Conservation (phyloP, 1,140 invertebrate species). For the Polypedilum vanderplanki region DNA sequence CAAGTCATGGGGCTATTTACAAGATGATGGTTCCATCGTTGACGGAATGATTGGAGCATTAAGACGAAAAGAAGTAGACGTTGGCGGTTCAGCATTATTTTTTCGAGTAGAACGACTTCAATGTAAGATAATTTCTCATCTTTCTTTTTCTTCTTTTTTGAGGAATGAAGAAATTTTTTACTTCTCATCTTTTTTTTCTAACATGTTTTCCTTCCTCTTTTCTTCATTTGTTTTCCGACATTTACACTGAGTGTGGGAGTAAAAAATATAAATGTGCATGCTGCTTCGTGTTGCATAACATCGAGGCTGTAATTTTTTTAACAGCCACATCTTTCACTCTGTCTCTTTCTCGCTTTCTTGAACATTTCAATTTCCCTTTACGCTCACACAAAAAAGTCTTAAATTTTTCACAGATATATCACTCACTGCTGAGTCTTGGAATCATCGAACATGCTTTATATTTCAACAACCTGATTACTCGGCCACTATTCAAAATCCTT, state of each 20-base stretch:
- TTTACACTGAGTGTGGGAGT: not conserved
- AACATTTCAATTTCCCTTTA: too few relatives aligned
- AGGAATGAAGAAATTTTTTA: not conserved
- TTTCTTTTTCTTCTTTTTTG: not conserved
- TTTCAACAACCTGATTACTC: slow-evolving; percentile 8
- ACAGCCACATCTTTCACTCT: too few relatives aligned
- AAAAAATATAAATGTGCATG: not conserved
- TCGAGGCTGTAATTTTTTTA: not conserved
- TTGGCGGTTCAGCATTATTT: slow-evolving; percentile 53
- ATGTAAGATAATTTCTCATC: slow-evolving; percentile 45
- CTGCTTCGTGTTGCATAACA: slow-evolving; percentile 17
- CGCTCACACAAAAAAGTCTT: too few relatives aligned
- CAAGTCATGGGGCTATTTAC: slow-evolving; percentile 56
- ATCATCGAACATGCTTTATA: slow-evolving; percentile 2
- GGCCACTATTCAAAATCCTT: slow-evolving; percentile 31
- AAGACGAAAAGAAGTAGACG: slow-evolving; percentile 50
- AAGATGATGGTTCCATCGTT: slow-evolving; percentile 52
- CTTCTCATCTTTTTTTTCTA: not conserved
- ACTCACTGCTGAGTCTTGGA: not conserved
- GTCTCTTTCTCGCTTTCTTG: too few relatives aligned
- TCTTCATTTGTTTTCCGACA: not conserved
- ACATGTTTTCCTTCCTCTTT: not conserved
- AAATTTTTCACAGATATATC: not conserved
- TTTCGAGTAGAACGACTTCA: slow-evolving; percentile 48
- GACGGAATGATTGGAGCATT: slow-evolving; percentile 60